Percentiles rank a stretch among this genome's conserved stretches.
Conservation (phyloP, 2,113 vertebrate genomes). For the Sakesphorus luctuosus region DNA sequence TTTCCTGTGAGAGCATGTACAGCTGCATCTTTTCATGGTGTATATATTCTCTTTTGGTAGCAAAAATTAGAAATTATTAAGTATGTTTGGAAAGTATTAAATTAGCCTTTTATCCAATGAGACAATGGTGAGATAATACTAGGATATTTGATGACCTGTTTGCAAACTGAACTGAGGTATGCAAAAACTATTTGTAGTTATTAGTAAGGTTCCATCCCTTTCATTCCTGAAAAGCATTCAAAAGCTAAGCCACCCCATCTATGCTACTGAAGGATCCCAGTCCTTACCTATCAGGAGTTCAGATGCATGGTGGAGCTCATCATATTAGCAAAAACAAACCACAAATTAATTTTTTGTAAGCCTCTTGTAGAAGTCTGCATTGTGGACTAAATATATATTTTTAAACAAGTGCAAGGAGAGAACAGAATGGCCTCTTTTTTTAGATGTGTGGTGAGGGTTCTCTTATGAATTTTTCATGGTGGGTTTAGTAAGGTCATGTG, state of each 20-base stretch:
- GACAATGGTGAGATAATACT: background rate
- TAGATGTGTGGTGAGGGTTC: background rate
- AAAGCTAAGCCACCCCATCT: background rate
- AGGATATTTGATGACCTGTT: background rate
- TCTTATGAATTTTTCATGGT: slow-evolving; percentile 48
- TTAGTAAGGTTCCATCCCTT: background rate
- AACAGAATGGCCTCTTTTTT: background rate
- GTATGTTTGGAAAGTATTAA: background rate
- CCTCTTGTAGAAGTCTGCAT: background rate
- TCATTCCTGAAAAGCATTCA: background rate
- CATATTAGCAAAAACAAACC: background rate
- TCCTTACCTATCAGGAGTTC: background rate
- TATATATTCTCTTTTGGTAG: background rate
- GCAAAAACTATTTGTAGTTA: background rate
- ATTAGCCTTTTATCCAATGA: background rate
- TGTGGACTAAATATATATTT: background rate
- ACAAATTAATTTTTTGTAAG: background rate
- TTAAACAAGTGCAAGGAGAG: background rate
- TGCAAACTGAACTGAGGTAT: background rate
- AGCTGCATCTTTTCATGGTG: background rate
- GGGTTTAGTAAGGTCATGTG: slow-evolving; percentile 20
- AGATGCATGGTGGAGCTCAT: background rate
- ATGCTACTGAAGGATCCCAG: background rate
- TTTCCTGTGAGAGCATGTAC: background rate
- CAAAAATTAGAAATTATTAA: background rate